A percentile compares a stretch with the other conserved stretches of the same genome.
Conservation (phyloP, 2,113 vertebrate genomes). For the Corythaeola cristata region DNA sequence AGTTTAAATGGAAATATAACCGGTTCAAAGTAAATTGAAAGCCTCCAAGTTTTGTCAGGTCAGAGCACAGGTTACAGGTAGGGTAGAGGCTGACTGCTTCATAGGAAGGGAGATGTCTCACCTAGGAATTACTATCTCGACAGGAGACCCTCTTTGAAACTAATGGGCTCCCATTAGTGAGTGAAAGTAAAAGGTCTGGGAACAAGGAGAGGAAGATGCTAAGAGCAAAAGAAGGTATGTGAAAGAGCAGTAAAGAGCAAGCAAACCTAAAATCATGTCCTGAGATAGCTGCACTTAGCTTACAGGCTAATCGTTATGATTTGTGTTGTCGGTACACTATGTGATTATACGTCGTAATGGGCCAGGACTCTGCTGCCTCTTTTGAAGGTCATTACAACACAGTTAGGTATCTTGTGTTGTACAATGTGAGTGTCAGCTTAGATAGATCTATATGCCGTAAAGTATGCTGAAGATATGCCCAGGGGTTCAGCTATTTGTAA, state of each 20-base stretch:
- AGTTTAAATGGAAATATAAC: neutral
- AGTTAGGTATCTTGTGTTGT: neutral
- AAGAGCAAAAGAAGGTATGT: neutral
- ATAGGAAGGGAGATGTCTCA: neutral
- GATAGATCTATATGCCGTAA: neutral
- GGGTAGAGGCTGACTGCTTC: neutral
- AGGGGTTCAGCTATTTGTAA: neutral
- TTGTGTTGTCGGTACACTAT: neutral
- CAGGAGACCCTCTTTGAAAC: neutral
- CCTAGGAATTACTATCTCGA: neutral
- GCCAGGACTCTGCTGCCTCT: neutral
- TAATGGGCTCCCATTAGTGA: neutral
- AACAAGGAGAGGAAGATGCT: neutral
- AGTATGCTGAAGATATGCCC: neutral
- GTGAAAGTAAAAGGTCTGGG: neutral
- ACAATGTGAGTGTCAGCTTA: neutral
- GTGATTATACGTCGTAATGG: neutral
- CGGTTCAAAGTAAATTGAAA: neutral
- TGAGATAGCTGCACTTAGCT: neutral
- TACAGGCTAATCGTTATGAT: neutral
- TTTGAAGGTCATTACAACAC: neutral
- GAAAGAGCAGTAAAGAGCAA: neutral
- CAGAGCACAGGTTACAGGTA: neutral
- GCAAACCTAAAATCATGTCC: neutral
- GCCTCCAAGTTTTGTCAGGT: neutral